Evolutionary conservation across 2,113 vertebrate genomes (phyloP).

Genomic region (Otolemur garnettii): DNA sequence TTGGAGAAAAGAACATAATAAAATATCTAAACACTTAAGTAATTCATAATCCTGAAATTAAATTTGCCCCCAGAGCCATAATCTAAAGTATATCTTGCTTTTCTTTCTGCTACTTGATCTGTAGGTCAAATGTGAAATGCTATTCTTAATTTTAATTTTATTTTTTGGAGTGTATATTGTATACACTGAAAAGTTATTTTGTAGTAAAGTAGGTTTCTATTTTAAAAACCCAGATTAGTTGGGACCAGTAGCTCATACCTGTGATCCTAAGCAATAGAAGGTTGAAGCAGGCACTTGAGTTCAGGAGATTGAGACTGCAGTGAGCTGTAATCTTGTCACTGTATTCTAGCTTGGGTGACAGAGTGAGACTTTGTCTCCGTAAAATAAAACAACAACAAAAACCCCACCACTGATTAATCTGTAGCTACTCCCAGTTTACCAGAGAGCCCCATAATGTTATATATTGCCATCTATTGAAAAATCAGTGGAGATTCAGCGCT

Average conservation of each 20-base stretch:
- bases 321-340: too few species aligned
- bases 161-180: slow-evolving; percentile 30
- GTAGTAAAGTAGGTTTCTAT: slow-evolving; percentile 22
- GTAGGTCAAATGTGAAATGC: background rate
- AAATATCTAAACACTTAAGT: background rate
- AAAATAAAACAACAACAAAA: too few species aligned
- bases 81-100: slow-evolving; percentile 26
- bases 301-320: too few species aligned
- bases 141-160: background rate
- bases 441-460: background rate
- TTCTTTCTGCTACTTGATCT: slow-evolving; percentile 9
- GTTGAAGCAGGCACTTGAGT: too few species aligned
- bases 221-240: background rate
- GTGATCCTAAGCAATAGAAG: too few species aligned
- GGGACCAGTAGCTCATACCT: too few species aligned
- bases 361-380: too few species aligned
- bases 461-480: background rate
- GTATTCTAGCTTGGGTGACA: too few species aligned
- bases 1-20: slow-evolving; percentile 10
- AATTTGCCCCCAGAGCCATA: slow-evolving; percentile 7
- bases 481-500: background rate
- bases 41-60: slow-evolving; percentile 43
- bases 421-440: background rate
- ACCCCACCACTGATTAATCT: background rate
- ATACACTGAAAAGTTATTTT: slow-evolving; percentile 30